phyloP scores from a whole-genome alignment of 2,888 invertebrate species.

The Urechis unicinctus region DNA sequence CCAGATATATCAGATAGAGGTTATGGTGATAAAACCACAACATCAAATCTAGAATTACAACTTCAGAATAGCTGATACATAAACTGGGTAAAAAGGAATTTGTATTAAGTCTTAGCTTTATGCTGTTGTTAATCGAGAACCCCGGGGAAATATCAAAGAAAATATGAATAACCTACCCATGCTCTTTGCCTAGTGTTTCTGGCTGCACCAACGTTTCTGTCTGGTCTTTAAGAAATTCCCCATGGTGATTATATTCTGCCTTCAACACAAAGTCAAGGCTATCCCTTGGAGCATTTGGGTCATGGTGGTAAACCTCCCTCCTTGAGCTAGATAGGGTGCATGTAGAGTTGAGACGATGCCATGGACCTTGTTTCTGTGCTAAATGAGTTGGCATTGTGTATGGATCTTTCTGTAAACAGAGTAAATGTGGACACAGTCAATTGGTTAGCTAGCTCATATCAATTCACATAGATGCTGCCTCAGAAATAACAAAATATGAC shows the following conservation, averaged over 20 bases:
- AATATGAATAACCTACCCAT: slow-evolving; percentile 41
- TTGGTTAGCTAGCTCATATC: too few relatives aligned
- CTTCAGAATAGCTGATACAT: too few relatives aligned
- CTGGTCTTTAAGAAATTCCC: slow-evolving; percentile 37
- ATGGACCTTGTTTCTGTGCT: slow-evolving; percentile 42
- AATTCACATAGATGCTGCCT: too few relatives aligned
- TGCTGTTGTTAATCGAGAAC: too few relatives aligned
- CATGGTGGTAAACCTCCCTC: slow-evolving; percentile 40
- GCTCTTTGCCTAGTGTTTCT: slow-evolving; percentile 40
- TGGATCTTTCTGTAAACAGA: slow-evolving; percentile 29
- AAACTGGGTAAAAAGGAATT: too few relatives aligned
- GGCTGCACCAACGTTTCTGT: slow-evolving; percentile 45
- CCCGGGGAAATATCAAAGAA: too few relatives aligned
- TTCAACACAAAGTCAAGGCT: slow-evolving; percentile 49
- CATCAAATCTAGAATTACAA: neutral
- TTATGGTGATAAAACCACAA: too few relatives aligned
- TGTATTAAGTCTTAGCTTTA: too few relatives aligned
- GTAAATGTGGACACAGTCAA: neutral
- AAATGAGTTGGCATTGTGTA: slow-evolving; percentile 38
- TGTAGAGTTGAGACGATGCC: slow-evolving; percentile 40
- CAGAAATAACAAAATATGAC: too few relatives aligned
- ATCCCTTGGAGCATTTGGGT: slow-evolving; percentile 46
- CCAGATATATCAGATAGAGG: too few relatives aligned
- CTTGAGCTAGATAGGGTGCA: slow-evolving; percentile 42
- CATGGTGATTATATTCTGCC: slow-evolving; percentile 47